Conservation (phyloP, 2,797 vertebrate genomes). For the Limnodromus scolopaceus region DNA sequence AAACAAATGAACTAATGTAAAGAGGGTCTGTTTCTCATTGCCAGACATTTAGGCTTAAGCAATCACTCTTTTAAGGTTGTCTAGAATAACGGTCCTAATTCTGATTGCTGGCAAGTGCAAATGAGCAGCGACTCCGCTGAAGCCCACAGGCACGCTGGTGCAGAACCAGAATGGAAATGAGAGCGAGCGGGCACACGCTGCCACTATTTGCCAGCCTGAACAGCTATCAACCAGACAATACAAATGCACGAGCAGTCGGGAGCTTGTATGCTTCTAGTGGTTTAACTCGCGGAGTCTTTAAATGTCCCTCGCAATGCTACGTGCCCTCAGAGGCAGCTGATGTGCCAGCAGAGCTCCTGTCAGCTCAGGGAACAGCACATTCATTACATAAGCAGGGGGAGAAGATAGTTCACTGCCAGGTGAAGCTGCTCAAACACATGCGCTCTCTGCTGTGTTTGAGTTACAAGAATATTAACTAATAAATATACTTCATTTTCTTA, state of each 20-base stretch:
- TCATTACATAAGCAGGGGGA: background rate
- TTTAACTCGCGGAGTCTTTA: background rate
- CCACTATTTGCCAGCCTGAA: background rate
- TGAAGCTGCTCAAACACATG: background rate
- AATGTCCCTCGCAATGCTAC: background rate
- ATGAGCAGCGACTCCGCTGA: background rate
- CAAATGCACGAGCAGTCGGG: background rate
- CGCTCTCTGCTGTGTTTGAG: background rate
- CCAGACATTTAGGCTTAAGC: background rate
- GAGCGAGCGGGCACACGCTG: accelerated
- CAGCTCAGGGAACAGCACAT: background rate
- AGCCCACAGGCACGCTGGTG: background rate
- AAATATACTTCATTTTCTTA: background rate
- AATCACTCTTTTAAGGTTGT: background rate
- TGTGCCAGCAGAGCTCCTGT: background rate
- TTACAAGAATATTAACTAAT: background rate
- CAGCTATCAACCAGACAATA: background rate
- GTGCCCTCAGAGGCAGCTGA: background rate
- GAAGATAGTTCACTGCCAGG: background rate
- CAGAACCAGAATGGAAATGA: background rate
- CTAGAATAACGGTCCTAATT: background rate
- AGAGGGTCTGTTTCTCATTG: background rate
- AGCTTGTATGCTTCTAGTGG: background rate
- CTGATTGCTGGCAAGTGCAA: background rate
- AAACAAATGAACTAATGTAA: background rate